Evolutionary conservation across 2,797 vertebrate species (phyloP), one percentile per base, ranked within the genome.

Genomic region (Gambusia yucatana): DNA sequence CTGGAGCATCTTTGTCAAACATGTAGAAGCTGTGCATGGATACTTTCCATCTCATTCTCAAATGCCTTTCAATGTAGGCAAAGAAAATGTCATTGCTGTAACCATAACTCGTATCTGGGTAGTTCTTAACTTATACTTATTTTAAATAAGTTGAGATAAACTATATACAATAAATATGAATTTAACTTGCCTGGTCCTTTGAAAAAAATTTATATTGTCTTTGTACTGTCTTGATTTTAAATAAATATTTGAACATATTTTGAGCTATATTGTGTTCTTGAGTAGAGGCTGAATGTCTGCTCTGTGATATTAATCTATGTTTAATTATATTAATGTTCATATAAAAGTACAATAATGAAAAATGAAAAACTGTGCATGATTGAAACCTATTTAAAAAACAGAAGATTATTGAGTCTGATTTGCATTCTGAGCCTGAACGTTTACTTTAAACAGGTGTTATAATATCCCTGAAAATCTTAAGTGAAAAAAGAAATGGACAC

Each of bases 211-310:
- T 94, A 90, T 95, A 92, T 87, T 83, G 94, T 95, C 91, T 96
- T 95, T 95, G 89, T 95, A 94, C 84, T 43, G 89, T 92, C 82
- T 91, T 92, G 85, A 91, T 95, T 96, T 95, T 94, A 82, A 95
- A 95, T 96, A 96, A 96, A 96, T 91, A 93, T 93, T 87, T 88
- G 72, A 92, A 94, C 90, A 91, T 59, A 75, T 77, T 28, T 72
- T 52, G 3, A 33, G 73, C 22, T 71, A 4, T 55, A 47, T 6
- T 80, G 4, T 0, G 17, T 74, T 85, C 77, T 82, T 0, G 65
- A 14, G 22, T n/a, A 1, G 1, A 78, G 10, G 30, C n/a, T 69
- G 20, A 13, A 10, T 22, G 36, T 4, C 28, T 41, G 16, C 20
- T n/a, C 4, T 16, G 6, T 25, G 17, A 44, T 79, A 41, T 52